phyloP scores from a whole-genome alignment of 2,797 vertebrate species.

The Etheostoma nigrum region DNA sequence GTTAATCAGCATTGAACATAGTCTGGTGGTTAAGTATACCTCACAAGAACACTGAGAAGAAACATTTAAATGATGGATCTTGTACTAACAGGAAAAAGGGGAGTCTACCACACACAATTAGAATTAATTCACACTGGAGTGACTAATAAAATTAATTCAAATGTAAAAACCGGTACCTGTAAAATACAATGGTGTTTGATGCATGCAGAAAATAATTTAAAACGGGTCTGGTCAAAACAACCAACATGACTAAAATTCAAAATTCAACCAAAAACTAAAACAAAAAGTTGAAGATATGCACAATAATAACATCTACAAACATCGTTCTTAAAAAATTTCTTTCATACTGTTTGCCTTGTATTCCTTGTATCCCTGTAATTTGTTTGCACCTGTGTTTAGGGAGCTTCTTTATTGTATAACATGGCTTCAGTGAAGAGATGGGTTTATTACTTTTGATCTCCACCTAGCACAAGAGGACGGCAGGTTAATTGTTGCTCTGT shows the following conservation, averaged over 20 bases:
- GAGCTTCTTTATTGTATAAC: background rate
- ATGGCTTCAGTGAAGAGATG: background rate
- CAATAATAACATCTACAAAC: background rate
- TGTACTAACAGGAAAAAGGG: slow-evolving; percentile 19
- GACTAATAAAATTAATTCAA: slow-evolving; percentile 3
- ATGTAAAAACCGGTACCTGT: slow-evolving; percentile 1
- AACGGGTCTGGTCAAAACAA: background rate
- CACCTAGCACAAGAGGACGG: background rate
- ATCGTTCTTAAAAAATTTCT: background rate
- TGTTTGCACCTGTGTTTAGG: background rate
- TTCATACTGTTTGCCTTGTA: background rate
- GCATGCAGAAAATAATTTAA: background rate
- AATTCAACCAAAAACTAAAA: background rate
- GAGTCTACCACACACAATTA: slow-evolving; percentile 20
- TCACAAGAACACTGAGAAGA: slow-evolving; percentile 34
- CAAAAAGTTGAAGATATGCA: background rate
- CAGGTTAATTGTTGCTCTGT: slow-evolving; percentile 27
- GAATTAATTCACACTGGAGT: slow-evolving; percentile 8
- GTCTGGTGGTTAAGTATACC: slow-evolving; percentile 36
- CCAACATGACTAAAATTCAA: background rate
- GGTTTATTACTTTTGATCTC: slow-evolving; percentile 24
- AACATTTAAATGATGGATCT: slow-evolving; percentile 38
- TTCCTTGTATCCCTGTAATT: background rate
- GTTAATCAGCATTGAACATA: slow-evolving; percentile 51
- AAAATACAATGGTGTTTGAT: background rate